A percentile compares a stretch with the other conserved stretches of the same genome.
phyloP scores from a whole-genome alignment of 2,888 invertebrate genomes.

The Drosophila anceps region DNA sequence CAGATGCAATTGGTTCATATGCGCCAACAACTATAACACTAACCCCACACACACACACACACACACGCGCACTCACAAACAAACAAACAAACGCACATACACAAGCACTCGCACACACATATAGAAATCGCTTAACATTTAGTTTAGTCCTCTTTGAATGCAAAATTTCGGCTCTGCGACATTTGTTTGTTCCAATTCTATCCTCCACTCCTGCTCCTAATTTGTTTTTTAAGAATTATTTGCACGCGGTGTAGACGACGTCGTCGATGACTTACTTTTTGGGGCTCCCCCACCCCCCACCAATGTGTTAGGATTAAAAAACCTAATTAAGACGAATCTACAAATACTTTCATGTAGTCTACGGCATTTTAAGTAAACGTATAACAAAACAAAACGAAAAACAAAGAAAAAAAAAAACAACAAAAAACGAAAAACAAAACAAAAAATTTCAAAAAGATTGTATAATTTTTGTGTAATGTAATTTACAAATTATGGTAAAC shows the following conservation, averaged over 20 bases:
- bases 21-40: constrained; percentile 22
- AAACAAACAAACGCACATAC: constrained; percentile 11
- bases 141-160: constrained; percentile 41
- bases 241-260: constrained; percentile 42
- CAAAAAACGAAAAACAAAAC: neutral
- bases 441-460: constrained; percentile 21
- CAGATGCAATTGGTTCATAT: constrained; percentile 52
- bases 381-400: constrained; percentile 21
- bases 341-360: constrained; percentile 65
- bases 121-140: constrained; percentile 48
- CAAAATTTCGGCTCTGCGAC: constrained; percentile 60
- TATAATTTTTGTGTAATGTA: constrained; percentile 73
- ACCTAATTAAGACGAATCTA: constrained; percentile 67
- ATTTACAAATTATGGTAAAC: constrained; percentile 68
- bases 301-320: constrained; percentile 65
- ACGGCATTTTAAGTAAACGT: constrained; percentile 72
- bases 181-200: constrained; percentile 52
- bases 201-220: neutral
- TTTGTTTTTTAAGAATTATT: constrained; percentile 43
- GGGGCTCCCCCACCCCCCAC: constrained; percentile 35
- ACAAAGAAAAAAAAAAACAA: neutral
- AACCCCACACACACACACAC: constrained; percentile 5
- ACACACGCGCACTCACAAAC: constrained; percentile 2
- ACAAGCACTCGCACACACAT: constrained; percentile 18
- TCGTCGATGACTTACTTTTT: constrained; percentile 34